These are phyloP conservation scores for Siphonodentalium dalli DNA, from an alignment of 2,888 invertebrate genomes.

Conservation along the genomic window DNA sequence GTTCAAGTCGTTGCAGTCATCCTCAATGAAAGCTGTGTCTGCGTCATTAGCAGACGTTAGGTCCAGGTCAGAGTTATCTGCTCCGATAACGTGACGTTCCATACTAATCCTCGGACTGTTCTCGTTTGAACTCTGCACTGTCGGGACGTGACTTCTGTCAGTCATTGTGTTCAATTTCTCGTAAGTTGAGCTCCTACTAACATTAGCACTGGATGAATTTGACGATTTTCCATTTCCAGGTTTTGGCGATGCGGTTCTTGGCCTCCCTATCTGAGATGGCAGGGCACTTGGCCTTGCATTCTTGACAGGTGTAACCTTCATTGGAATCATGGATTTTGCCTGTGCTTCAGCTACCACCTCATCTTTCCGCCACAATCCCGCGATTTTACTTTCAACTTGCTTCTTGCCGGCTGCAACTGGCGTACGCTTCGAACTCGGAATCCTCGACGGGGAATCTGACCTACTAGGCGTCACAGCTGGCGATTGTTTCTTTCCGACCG, in stretches of 20 bases:
- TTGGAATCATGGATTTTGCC: slow-evolving; percentile 24
- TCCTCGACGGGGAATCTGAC: slow-evolving; percentile 10
- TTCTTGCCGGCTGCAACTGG: slow-evolving; percentile 38
- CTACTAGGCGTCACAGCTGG: slow-evolving; percentile 18
- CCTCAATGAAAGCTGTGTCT: slow-evolving; percentile 7
- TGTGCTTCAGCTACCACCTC: slow-evolving; percentile 23
- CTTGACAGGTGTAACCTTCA: too few species aligned
- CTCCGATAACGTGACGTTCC: neutral
- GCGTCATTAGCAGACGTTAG: too few species aligned
- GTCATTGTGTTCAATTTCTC: slow-evolving; percentile 56
- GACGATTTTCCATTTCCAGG: slow-evolving; percentile 27
- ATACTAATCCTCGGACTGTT: neutral
- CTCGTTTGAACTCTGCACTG: neutral
- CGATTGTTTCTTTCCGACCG: slow-evolving; percentile 34
- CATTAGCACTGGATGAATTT: slow-evolving; percentile 32
- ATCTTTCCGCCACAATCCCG: slow-evolving; percentile 81
- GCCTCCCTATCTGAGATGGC: slow-evolving; percentile 17
- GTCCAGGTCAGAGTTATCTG: neutral
- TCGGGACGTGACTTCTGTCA: slow-evolving; percentile 34
- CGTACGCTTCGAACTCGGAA: slow-evolving; percentile 2
- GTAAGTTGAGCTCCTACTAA: slow-evolving; percentile 62
- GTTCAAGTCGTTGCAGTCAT: slow-evolving; percentile 20
- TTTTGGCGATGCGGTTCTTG: slow-evolving; percentile 12
- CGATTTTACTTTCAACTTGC: slow-evolving; percentile 75
- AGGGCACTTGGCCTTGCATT: slow-evolving; percentile 14